A percentile compares a stretch with the other conserved stretches of the same genome.
Evolutionary conservation across 2,797 vertebrate genomes (phyloP).

Genomic region (Alca torda): DNA sequence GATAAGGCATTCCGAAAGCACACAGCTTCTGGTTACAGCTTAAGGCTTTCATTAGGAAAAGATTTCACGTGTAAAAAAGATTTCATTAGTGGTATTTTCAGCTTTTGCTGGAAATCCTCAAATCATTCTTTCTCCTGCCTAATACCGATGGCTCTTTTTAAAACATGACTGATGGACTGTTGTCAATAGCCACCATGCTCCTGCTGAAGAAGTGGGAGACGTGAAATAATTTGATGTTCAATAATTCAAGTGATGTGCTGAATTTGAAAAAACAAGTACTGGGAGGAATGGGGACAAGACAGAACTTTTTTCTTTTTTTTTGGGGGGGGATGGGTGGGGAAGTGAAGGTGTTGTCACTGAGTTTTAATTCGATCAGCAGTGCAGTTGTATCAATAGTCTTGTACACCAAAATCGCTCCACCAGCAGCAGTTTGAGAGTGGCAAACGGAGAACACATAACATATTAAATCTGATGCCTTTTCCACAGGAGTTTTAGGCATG

Average conservation of each 20-base stretch:
- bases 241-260: neutral
- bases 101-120: neutral
- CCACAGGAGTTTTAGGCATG: neutral
- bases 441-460: neutral
- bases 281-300: neutral
- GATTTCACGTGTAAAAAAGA: neutral
- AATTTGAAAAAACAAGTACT: neutral
- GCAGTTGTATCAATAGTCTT: neutral
- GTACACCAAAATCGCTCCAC: neutral
- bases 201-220: neutral
- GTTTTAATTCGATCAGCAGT: neutral
- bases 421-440: neutral
- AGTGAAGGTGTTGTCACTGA: neutral
- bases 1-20: neutral
- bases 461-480: neutral
- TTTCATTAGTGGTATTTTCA: neutral
- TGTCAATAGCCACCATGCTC: constrained; percentile 8
- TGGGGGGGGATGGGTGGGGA: accelerated
- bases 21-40: neutral
- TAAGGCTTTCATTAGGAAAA: neutral
- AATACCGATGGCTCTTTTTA: neutral
- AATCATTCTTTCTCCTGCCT: neutral
- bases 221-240: neutral
- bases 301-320: neutral
- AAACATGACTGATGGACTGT: neutral